Percentiles rank a stretch among this genome's conserved stretches.
These are phyloP conservation scores for Argyrosomus japonicus DNA, from an alignment of 2,113 vertebrate species.

Conservation along the genomic window DNA sequence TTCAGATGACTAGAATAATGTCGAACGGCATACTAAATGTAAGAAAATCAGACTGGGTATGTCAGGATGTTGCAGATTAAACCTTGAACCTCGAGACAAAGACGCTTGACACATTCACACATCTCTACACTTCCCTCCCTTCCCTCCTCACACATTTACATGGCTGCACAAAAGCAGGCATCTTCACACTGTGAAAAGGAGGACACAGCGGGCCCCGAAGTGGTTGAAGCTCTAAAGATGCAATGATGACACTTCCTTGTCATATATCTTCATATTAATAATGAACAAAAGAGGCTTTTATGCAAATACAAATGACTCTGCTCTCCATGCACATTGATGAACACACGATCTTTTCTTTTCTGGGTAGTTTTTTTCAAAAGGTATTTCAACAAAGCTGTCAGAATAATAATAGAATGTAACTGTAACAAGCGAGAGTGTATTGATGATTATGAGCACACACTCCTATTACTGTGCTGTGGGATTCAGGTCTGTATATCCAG, in stretches of 20 bases:
- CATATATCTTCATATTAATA: conserved; percentile 26
- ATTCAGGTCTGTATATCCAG: neutral
- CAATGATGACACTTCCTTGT: conserved; percentile 26
- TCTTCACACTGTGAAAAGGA: conserved; percentile 29
- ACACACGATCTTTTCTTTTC: neutral
- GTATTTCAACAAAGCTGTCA: conserved; percentile 20
- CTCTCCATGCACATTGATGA: neutral
- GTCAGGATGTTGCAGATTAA: conserved; percentile 38
- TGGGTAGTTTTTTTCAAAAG: neutral
- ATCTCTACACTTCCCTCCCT: neutral
- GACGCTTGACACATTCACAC: conserved; percentile 35
- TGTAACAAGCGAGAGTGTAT: neutral
- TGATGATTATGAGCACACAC: neutral
- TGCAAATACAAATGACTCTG: neutral
- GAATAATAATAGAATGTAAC: conserved; percentile 2
- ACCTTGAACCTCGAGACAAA: conserved; percentile 32
- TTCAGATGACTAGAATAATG: conserved; percentile 39
- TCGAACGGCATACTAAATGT: conserved; percentile 41
- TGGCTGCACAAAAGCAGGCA: conserved; percentile 8
- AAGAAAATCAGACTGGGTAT: conserved; percentile 33
- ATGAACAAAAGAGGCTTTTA: conserved; percentile 27
- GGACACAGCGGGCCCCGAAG: conserved; percentile 21
- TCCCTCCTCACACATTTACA: conserved; percentile 35
- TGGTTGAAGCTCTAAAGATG: conserved; percentile 18
- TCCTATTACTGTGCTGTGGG: neutral